Evolutionary conservation across 2,888 invertebrate species (phyloP).

Genomic region (Coenonympha arcania): DNA sequence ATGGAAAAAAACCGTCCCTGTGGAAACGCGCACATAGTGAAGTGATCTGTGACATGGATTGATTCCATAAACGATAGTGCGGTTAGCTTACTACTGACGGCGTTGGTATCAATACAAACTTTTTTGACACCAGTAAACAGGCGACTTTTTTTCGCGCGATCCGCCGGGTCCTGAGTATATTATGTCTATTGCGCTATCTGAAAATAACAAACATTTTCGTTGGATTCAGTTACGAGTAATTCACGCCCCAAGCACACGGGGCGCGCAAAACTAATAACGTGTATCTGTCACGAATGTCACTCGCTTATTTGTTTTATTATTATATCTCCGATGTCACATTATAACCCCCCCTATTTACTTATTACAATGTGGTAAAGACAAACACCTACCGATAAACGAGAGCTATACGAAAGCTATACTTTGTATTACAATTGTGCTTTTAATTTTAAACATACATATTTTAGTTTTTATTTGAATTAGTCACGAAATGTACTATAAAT

Average conservation of each 20-base stretch:
- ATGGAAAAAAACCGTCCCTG: too few species aligned
- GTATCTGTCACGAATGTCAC: conserved; percentile 21
- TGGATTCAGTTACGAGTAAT: neutral
- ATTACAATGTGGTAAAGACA: neutral
- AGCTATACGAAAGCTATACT: neutral
- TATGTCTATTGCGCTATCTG: neutral
- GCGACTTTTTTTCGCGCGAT: too few species aligned
- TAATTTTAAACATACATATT: too few species aligned
- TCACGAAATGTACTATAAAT: too few species aligned
- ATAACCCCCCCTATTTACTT: conserved; percentile 8
- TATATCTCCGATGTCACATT: conserved; percentile 14
- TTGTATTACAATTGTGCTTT: too few species aligned
- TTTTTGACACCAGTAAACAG: too few species aligned
- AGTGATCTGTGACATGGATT: too few species aligned
- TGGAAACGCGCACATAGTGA: too few species aligned
- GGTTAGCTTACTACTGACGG: too few species aligned
- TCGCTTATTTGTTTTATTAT: conserved; percentile 20
- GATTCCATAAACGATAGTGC: too few species aligned
- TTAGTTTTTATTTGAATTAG: too few species aligned
- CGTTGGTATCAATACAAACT: too few species aligned
- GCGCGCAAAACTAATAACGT: conserved; percentile 20
- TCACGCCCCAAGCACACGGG: conserved; percentile 14
- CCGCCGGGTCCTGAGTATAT: neutral
- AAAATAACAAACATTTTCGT: conserved; percentile 1
- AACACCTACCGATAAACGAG: neutral